Conservation (phyloP, 2,113 vertebrate species). For the Meleagris gallopavo region DNA sequence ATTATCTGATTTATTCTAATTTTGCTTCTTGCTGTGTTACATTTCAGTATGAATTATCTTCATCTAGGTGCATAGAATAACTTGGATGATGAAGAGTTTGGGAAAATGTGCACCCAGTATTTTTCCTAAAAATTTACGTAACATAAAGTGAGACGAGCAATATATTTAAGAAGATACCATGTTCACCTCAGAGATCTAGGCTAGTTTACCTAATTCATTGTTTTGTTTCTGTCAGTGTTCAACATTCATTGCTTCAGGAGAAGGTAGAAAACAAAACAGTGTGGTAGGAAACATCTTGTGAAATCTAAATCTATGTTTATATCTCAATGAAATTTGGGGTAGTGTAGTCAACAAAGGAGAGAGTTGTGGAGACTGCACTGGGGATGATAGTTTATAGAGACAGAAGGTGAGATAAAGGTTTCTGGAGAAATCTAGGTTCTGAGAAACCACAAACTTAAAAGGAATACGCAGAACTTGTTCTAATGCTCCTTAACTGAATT, state of each 20-base stretch:
- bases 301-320: background rate
- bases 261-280: background rate
- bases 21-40: background rate
- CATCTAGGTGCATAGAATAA: background rate
- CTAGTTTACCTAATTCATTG: background rate
- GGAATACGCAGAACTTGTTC: background rate
- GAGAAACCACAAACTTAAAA: background rate
- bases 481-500: background rate
- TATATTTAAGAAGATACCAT: background rate
- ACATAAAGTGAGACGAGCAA: fast-evolving
- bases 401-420: background rate
- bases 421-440: background rate
- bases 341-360: background rate
- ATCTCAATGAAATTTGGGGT: background rate
- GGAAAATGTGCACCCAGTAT: background rate
- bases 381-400: background rate
- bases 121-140: background rate
- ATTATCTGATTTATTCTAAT: background rate
- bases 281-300: background rate
- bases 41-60: background rate
- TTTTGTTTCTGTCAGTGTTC: background rate
- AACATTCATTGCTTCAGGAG: background rate
- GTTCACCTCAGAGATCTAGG: background rate
- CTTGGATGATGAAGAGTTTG: background rate
- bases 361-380: background rate